A percentile compares a stretch with the other conserved stretches of the same genome.
phyloP scores from a whole-genome alignment of 2,797 vertebrate genomes.

The Alosa sapidissima region DNA sequence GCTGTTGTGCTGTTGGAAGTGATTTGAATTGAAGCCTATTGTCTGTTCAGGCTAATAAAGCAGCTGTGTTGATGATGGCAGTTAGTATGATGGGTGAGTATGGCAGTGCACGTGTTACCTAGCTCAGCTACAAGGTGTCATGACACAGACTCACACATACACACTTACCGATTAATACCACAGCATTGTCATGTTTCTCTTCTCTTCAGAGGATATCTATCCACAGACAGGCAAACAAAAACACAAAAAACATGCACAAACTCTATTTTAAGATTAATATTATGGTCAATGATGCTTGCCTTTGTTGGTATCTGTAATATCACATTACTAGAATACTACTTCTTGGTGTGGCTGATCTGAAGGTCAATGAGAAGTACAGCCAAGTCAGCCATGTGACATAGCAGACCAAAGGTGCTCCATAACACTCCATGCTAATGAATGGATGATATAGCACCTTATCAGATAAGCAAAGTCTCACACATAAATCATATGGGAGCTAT shows the following conservation, averaged over 20 bases:
- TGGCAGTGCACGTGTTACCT: neutral
- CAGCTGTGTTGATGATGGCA: neutral
- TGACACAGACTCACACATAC: neutral
- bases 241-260: slow-evolving; percentile 27
- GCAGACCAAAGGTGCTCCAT: neutral
- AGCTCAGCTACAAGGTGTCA: neutral
- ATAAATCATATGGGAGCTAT: neutral
- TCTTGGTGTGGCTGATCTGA: neutral
- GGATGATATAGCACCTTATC: slow-evolving; percentile 20
- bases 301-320: too few relatives aligned
- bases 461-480: neutral
- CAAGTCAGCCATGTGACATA: neutral
- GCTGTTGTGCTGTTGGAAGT: neutral
- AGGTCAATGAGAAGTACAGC: neutral
- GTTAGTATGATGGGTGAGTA: neutral
- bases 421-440: slow-evolving; percentile 11
- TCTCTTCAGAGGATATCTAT: neutral
- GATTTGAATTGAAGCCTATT: neutral
- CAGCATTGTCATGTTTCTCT: neutral
- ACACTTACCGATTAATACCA: neutral
- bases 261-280: neutral
- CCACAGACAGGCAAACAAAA: slow-evolving; percentile 32
- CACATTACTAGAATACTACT: neutral
- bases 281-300: neutral
- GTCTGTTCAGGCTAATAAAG: neutral